Evolutionary conservation across 2,797 vertebrate species (phyloP).

Genomic region (Cyprinodon diabolis): DNA sequence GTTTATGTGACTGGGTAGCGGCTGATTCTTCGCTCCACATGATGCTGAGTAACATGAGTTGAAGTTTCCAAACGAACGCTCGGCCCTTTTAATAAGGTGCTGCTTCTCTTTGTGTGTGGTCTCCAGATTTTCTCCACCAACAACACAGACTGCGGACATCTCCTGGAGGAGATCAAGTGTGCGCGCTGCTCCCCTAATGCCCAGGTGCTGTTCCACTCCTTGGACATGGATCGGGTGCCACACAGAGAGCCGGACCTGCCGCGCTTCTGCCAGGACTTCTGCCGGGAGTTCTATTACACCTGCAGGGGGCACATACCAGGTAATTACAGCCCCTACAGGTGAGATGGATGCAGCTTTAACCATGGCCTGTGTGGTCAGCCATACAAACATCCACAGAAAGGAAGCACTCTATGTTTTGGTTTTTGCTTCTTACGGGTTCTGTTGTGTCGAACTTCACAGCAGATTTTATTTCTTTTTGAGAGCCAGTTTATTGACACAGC

Average conservation of each 20-base stretch:
- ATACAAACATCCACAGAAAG: conserved; percentile 32
- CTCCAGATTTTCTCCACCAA: conserved; percentile 95
- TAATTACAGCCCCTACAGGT: conserved; percentile 76
- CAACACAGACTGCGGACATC: conserved; percentile 95
- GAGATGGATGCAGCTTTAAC: conserved; percentile 37
- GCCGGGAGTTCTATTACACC: conserved; percentile 97
- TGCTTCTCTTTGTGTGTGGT: conserved; percentile 59
- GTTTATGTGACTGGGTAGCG: conserved; percentile 16
- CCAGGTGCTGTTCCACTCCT: conserved; percentile 93
- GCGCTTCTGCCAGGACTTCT: conserved; percentile 95
- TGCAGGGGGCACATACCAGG: conserved; percentile 97
- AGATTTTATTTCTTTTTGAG: conserved; percentile 36
- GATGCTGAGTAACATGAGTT: conserved; percentile 12
- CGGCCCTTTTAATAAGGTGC: conserved; percentile 47
- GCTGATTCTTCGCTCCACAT: conserved; percentile 15
- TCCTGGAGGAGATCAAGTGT: conserved; percentile 98
- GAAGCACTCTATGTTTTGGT: conserved; percentile 2
- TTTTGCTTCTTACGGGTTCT: neutral
- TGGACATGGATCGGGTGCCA: conserved; percentile 86
- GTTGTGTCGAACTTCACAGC: conserved; percentile 44
- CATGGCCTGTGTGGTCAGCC: conserved; percentile 35
- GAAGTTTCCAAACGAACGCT: conserved; percentile 31
- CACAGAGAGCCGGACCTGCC: conserved; percentile 91
- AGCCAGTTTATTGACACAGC: conserved; percentile 10
- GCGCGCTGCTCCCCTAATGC: conserved; percentile 96